Conservation (phyloP, 1,140 invertebrate species). For the Drosophila paulistorum region DNA sequence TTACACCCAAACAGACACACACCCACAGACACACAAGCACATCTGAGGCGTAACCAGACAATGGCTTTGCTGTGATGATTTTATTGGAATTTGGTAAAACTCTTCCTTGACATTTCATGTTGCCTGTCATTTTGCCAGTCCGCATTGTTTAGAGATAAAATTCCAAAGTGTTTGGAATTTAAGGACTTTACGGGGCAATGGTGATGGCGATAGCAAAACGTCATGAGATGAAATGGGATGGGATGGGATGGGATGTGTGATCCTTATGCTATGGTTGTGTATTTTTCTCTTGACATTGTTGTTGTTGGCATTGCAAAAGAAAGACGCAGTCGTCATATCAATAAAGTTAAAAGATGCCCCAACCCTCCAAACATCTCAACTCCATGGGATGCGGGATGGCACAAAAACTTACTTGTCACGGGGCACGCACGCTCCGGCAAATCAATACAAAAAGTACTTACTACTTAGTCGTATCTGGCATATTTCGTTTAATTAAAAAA, state of each 20-base stretch:
- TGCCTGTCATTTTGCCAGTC: slow-evolving; percentile 66
- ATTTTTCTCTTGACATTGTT: slow-evolving; percentile 11
- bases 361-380: not conserved
- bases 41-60: slow-evolving; percentile 13
- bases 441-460: slow-evolving; percentile 60
- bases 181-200: slow-evolving; percentile 36
- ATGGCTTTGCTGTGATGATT: slow-evolving; percentile 19
- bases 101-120: slow-evolving; percentile 63
- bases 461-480: slow-evolving; percentile 28
- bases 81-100: slow-evolving; percentile 72
- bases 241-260: not conserved
- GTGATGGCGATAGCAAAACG: not conserved
- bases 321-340: slow-evolving; percentile 27
- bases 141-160: slow-evolving; percentile 75
- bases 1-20: slow-evolving; percentile 9
- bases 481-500: slow-evolving; percentile 77
- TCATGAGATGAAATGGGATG: not conserved
- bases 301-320: not conserved
- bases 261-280: slow-evolving; percentile 26
- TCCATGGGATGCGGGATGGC: not conserved
- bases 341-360: slow-evolving; percentile 27
- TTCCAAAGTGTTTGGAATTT: slow-evolving; percentile 78
- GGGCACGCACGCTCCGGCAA: slow-evolving; percentile 51
- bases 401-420: slow-evolving; percentile 31
- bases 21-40: not conserved